Percentiles rank a stretch among this genome's conserved stretches.
phyloP scores from a whole-genome alignment of 2,797 vertebrate species.

The Myotis myotis region DNA sequence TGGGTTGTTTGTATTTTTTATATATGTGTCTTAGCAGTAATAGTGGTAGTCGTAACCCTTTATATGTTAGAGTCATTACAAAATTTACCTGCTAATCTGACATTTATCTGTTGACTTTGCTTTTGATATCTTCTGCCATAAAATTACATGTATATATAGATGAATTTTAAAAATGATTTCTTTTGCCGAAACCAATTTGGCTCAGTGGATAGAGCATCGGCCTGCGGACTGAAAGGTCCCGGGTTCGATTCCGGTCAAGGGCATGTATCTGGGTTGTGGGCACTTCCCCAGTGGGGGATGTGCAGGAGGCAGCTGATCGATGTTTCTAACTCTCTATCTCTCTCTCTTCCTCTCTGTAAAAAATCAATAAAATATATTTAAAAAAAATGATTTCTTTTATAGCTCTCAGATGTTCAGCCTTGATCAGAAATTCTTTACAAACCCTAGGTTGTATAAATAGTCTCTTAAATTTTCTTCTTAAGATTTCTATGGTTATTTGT shows the following conservation, averaged over 20 bases:
- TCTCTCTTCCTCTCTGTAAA: too few species aligned
- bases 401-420: neutral
- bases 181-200: too few species aligned
- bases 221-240: too few species aligned
- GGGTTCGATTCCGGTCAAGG: too few species aligned
- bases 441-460: neutral
- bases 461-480: neutral
- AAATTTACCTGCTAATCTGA: neutral
- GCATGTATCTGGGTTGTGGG: too few species aligned
- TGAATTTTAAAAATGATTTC: neutral
- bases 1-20: neutral
- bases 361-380: too few species aligned
- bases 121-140: neutral
- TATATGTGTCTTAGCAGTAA: neutral
- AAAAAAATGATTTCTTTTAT: neutral
- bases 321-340: too few species aligned
- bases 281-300: too few species aligned
- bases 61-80: neutral
- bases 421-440: constrained; percentile 34
- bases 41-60: neutral
- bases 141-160: constrained; percentile 11
- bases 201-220: too few species aligned
- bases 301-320: too few species aligned
- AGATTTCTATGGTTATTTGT: neutral
- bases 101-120: neutral